Evolutionary conservation across 2,888 invertebrate genomes (phyloP).

Genomic region (Spisula solida): DNA sequence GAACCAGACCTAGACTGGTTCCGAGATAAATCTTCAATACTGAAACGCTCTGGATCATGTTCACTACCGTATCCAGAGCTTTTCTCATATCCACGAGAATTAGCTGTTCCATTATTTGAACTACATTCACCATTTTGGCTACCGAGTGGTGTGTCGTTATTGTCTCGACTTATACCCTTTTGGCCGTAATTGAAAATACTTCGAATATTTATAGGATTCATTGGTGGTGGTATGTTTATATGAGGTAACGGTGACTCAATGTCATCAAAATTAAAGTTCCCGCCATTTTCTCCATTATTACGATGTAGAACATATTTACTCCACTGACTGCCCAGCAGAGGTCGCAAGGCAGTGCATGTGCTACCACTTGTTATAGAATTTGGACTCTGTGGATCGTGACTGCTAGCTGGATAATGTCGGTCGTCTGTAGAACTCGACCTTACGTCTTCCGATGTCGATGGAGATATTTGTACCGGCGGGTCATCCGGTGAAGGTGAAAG

Average conservation of each 20-base stretch:
- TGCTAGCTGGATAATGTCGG: conserved; percentile 67
- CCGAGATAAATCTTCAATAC: conserved; percentile 79
- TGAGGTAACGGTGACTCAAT: conserved; percentile 75
- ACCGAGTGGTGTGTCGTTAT: conserved; percentile 78
- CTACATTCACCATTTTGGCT: conserved; percentile 78
- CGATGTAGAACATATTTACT: conserved; percentile 80
- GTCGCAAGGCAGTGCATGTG: conserved; percentile 76
- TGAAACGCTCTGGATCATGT: conserved; percentile 82
- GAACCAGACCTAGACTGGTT: conserved; percentile 76
- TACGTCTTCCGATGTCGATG: conserved; percentile 82
- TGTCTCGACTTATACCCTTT: conserved; percentile 71
- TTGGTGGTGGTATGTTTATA: conserved; percentile 82
- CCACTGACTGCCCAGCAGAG: conserved; percentile 80
- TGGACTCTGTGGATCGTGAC: conserved; percentile 79
- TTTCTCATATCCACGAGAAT: conserved; percentile 82
- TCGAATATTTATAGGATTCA: conserved; percentile 82
- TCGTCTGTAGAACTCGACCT: conserved; percentile 81
- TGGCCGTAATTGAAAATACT: conserved; percentile 80
- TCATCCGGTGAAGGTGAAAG: conserved; percentile 84
- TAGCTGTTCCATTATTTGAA: conserved; percentile 80
- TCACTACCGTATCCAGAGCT: conserved; percentile 85
- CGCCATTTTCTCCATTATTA: conserved; percentile 71
- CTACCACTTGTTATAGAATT: conserved; percentile 81
- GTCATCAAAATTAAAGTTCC: conserved; percentile 68
- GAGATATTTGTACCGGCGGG: conserved; percentile 81